Conservation (phyloP, 2,888 invertebrate genomes). For the Holacanthella duospinosa region DNA sequence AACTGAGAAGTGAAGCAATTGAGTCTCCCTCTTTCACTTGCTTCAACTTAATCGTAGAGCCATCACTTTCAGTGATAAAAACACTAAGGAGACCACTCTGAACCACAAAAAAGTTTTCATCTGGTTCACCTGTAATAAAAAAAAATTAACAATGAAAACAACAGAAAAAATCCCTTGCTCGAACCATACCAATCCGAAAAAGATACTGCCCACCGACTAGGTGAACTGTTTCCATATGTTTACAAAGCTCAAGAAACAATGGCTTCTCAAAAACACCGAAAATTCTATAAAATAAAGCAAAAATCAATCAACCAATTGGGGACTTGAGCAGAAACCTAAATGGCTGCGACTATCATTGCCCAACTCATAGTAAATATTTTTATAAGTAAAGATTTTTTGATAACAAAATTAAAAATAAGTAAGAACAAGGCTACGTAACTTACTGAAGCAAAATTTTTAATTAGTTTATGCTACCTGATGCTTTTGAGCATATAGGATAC, state of each 20-base stretch:
- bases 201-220: conserved; percentile 74
- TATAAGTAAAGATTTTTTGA: no score
- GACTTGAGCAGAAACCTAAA: no score
- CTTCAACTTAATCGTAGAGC: conserved; percentile 69
- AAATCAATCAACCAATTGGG: background rate
- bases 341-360: no score
- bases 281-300: conserved; percentile 49
- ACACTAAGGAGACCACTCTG: conserved; percentile 90
- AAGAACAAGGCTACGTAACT: no score
- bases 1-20: conserved; percentile 89
- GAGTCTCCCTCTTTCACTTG: conserved; percentile 86
- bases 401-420: no score
- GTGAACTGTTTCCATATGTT: conserved; percentile 79
- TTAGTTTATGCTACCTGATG: conserved; percentile 49
- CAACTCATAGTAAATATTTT: no score
- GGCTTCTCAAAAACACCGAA: conserved; percentile 98
- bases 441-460: no score
- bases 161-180: no score
- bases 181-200: conserved; percentile 84
- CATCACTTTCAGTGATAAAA: conserved; percentile 68
- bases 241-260: conserved; percentile 87
- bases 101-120: conserved; percentile 94
- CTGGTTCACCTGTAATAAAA: conserved; percentile 76
- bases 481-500: conserved; percentile 91
- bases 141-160: no score